Conservation (phyloP, 2,113 vertebrate species). For the Melospiza melodia region DNA sequence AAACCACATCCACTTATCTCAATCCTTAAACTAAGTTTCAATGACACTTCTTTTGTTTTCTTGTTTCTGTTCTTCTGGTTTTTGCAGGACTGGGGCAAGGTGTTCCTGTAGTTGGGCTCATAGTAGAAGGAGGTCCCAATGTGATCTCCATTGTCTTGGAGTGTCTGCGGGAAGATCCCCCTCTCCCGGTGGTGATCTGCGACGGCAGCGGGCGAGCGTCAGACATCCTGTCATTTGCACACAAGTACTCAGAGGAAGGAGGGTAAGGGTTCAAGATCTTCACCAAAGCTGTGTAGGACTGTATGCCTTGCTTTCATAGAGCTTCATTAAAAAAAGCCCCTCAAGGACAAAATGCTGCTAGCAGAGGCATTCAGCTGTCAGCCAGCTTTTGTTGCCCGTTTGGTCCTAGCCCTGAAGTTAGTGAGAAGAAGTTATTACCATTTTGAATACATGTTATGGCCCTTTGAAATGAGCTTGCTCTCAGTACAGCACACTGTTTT, state of each 20-base stretch:
- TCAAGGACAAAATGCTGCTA: not conserved
- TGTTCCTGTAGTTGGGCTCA: constrained; percentile 92
- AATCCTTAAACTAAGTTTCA: not conserved
- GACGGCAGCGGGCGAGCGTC: constrained; percentile 94
- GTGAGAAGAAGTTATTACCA: not conserved
- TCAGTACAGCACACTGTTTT: not conserved
- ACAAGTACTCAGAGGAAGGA: constrained; percentile 93
- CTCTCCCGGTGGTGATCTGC: constrained; percentile 95
- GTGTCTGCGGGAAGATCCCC: constrained; percentile 91
- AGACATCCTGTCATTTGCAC: constrained; percentile 94
- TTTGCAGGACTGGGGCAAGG: constrained; percentile 92
- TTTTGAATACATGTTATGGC: not conserved
- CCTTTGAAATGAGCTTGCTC: not conserved
- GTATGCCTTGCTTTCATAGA: not conserved
- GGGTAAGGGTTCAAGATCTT: constrained; percentile 77
- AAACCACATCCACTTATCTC: not conserved
- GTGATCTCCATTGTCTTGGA: constrained; percentile 93
- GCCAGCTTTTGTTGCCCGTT: not conserved
- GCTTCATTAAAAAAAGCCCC: not conserved
- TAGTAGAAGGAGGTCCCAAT: constrained; percentile 96
- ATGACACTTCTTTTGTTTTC: not conserved
- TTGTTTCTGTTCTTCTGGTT: not conserved
- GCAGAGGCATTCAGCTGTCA: not conserved
- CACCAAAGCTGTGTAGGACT: not conserved
- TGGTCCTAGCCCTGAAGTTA: not conserved